Conservation (phyloP, 1,140 invertebrate genomes). For the Cotesia chilonis region DNA sequence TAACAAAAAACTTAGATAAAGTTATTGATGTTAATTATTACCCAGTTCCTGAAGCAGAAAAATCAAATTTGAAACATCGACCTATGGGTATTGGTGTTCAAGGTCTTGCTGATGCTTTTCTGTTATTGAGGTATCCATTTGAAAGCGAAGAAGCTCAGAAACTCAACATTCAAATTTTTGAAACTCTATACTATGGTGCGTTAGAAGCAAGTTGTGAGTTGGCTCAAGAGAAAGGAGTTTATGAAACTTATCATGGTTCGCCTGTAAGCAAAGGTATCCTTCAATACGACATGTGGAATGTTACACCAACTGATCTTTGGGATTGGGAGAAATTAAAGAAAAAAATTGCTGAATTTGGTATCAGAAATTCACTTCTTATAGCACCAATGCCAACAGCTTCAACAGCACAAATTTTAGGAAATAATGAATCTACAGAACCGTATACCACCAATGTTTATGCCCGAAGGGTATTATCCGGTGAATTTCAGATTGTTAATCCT, state of each 20-base stretch:
- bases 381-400: slow-evolving; percentile 99
- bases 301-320: slow-evolving; percentile 88
- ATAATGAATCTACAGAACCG: slow-evolving; percentile 98
- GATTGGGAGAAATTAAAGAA: slow-evolving; percentile 87
- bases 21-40: slow-evolving; percentile 98
- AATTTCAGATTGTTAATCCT: slow-evolving; percentile 93
- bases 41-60: slow-evolving; percentile 87
- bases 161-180: slow-evolving; percentile 96
- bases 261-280: slow-evolving; percentile 96
- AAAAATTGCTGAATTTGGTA: slow-evolving; percentile 89
- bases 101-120: slow-evolving; percentile 96
- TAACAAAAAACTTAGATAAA: slow-evolving; percentile 94
- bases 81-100: slow-evolving; percentile 98
- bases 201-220: slow-evolving; percentile 96
- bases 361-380: slow-evolving; percentile 93
- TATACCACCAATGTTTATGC: slow-evolving; percentile 98
- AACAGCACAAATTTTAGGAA: slow-evolving; percentile 98
- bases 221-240: slow-evolving; percentile 85
- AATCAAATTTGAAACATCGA: slow-evolving; percentile 90
- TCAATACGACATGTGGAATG: slow-evolving; percentile 98
- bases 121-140: slow-evolving; percentile 94
- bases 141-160: slow-evolving; percentile 85
- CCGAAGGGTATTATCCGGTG: slow-evolving; percentile 90
- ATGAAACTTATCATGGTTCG: slow-evolving; percentile 90
- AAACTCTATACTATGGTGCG: slow-evolving; percentile 98